Percentiles rank a stretch among this genome's conserved stretches.
These are phyloP conservation scores for Caenorhabditis tropicalis DNA, from an alignment of 1,140 invertebrate genomes.

Conservation along the genomic window DNA sequence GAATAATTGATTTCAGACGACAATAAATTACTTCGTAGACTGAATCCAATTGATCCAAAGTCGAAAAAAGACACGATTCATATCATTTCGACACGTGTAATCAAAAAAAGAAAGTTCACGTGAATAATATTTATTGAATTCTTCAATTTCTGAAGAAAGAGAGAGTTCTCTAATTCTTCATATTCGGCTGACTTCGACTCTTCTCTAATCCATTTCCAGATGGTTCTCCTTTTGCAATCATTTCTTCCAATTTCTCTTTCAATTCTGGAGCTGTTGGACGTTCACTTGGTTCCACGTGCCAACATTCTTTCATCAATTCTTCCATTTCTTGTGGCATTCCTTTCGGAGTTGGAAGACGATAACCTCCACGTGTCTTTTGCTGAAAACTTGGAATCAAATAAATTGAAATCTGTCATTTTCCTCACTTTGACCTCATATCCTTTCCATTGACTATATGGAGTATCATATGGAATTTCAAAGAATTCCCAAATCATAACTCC, in stretches of 20 bases:
- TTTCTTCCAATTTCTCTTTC: slow-evolving; percentile 52
- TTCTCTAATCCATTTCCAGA: too few relatives aligned
- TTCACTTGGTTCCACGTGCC: slow-evolving; percentile 59
- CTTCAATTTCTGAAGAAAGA: too few relatives aligned
- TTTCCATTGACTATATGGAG: slow-evolving; percentile 50
- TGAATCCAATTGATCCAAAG: too few relatives aligned
- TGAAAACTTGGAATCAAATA: not conserved
- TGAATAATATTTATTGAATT: too few relatives aligned
- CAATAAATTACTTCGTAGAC: too few relatives aligned
- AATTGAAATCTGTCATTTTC: not conserved
- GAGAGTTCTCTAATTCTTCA: too few relatives aligned
- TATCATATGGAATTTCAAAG: slow-evolving; percentile 49
- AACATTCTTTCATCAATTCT: slow-evolving; percentile 60
- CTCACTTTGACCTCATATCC: slow-evolving; percentile 59
- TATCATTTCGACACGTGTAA: too few relatives aligned
- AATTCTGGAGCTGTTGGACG: slow-evolving; percentile 60
- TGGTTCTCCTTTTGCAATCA: too few relatives aligned
- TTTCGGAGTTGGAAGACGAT: slow-evolving; percentile 60
- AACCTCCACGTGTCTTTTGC: slow-evolving; percentile 60
- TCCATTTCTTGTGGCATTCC: slow-evolving; percentile 59
- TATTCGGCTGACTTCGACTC: too few relatives aligned
- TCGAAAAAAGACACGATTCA: too few relatives aligned
- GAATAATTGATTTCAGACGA: too few relatives aligned
- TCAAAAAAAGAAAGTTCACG: too few relatives aligned
- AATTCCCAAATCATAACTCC: slow-evolving; percentile 55